Evolutionary conservation across 2,888 invertebrate species (phyloP), one percentile per base, ranked within the genome.

Genomic region (Scaptomyza parva): DNA sequence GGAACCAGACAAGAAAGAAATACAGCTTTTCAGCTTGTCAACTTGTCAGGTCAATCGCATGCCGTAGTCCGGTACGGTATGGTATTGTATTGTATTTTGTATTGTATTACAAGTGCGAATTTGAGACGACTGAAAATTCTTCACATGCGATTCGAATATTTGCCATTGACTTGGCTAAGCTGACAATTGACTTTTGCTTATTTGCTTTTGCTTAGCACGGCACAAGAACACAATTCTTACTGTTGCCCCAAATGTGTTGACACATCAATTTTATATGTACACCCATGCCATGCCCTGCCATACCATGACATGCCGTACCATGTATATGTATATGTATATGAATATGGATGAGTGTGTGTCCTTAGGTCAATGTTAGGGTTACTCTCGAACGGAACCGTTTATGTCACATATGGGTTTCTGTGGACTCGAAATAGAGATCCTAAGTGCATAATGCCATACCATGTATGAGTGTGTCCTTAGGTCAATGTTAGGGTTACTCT

Each of bases 261-360:
- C 69, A 51, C 62, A 54, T 50, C 74, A 74, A 7, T 39, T 74
- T 74, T 74, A 68, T 54, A 37, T 14, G 54, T n/a, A n/a, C n/a
- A n/a, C n/a, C 30, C 9, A 8, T 12, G 26, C 14, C 22, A 43
- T n/a, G n/a, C n/a, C n/a, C n/a, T 2, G 0, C n/a, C 28, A 9
- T 28, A 9, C 9, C 9, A 8, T 9, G 22, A 5, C 5, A 22
- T 22, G 22, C 22, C 5, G 5, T 2, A 22, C 22, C 22, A 28
- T 14, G 22, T 9, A 4, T 5, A n/a, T 6, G 9, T 6, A 7
- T 14, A 11, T 14, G 3, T n/a, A n/a, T n/a, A n/a, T n/a, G n/a
- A n/a, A n/a, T n/a, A n/a, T n/a, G n/a, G n/a, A n/a, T n/a, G n/a
- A n/a, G 8, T 12, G n/a, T 20, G 20, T 28, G 11, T 28, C 24